These are phyloP conservation scores for Stegostoma tigrinum DNA, from an alignment of 2,113 vertebrate genomes.

Conservation along the genomic window DNA sequence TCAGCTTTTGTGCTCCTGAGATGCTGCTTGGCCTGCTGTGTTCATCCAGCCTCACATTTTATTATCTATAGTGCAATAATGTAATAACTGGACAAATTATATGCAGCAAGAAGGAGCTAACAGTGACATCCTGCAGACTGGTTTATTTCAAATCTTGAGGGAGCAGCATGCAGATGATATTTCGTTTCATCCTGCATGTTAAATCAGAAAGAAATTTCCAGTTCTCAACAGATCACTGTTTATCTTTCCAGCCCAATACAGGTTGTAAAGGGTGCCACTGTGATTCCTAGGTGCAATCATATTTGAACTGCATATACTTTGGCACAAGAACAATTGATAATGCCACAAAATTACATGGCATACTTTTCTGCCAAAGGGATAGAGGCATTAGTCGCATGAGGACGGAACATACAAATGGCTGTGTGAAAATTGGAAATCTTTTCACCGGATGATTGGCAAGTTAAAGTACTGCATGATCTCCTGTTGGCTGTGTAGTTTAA, in stretches of 20 bases:
- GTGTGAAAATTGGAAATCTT: background rate
- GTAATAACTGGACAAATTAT: background rate
- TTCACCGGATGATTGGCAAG: background rate
- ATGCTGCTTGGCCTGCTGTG: too few species aligned
- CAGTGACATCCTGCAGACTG: conserved; percentile 1
- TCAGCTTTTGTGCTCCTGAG: too few species aligned
- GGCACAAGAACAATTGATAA: background rate
- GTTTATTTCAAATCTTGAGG: background rate
- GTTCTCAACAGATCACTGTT: background rate
- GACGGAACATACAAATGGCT: background rate
- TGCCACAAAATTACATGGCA: background rate
- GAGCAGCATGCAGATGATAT: background rate
- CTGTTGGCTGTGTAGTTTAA: background rate
- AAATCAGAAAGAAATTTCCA: background rate
- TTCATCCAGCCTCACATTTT: too few species aligned
- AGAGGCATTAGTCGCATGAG: background rate
- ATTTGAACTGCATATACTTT: background rate
- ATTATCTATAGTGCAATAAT: background rate
- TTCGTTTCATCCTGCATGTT: background rate
- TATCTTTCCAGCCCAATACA: background rate
- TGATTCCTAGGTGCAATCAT: background rate
- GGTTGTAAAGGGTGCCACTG: background rate
- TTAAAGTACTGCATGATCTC: background rate
- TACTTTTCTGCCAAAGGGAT: background rate
- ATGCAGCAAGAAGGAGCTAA: background rate